A percentile compares a stretch with the other conserved stretches of the same genome.
phyloP scores from a whole-genome alignment of 2,113 vertebrate genomes.

The Zingel zingel region DNA sequence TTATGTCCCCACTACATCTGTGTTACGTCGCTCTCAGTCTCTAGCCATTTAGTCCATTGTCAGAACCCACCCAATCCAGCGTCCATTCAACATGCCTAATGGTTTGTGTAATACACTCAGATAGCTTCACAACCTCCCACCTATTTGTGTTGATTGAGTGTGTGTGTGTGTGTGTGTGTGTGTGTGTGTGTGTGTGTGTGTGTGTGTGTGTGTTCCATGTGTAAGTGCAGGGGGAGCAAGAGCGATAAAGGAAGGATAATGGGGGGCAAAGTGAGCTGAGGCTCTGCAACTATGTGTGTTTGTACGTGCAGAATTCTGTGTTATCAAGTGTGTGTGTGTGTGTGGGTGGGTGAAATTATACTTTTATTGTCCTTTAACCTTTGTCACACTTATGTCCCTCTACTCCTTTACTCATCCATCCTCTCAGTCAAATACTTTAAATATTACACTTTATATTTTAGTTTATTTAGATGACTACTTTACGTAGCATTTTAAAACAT shows the following conservation, averaged over 20 bases:
- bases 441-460: slow-evolving; percentile 12
- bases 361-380: slow-evolving; percentile 47
- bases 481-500: background rate
- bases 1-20: slow-evolving; percentile 50
- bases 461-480: background rate
- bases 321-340: background rate
- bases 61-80: slow-evolving; percentile 70
- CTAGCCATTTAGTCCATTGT: slow-evolving; percentile 71
- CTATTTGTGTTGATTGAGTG: slow-evolving; percentile 62
- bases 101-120: slow-evolving; percentile 80
- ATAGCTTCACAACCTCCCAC: slow-evolving; percentile 72
- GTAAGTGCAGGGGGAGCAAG: slow-evolving; percentile 17
- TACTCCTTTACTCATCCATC: background rate
- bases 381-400: slow-evolving; percentile 1
- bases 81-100: slow-evolving; percentile 76
- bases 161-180: slow-evolving; percentile 34
- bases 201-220: slow-evolving; percentile 6
- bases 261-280: slow-evolving; percentile 45
- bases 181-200: slow-evolving; percentile 7
- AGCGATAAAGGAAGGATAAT: slow-evolving; percentile 30
- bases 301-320: slow-evolving; percentile 15
- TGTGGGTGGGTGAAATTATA: slow-evolving; percentile 28
- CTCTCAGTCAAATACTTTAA: slow-evolving; percentile 25
- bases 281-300: slow-evolving; percentile 19
- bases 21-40: slow-evolving; percentile 56